Percentiles rank a stretch among this genome's conserved stretches.
Conservation (phyloP, 2,797 vertebrate genomes). For the Tragelaphus eurycerus region DNA sequence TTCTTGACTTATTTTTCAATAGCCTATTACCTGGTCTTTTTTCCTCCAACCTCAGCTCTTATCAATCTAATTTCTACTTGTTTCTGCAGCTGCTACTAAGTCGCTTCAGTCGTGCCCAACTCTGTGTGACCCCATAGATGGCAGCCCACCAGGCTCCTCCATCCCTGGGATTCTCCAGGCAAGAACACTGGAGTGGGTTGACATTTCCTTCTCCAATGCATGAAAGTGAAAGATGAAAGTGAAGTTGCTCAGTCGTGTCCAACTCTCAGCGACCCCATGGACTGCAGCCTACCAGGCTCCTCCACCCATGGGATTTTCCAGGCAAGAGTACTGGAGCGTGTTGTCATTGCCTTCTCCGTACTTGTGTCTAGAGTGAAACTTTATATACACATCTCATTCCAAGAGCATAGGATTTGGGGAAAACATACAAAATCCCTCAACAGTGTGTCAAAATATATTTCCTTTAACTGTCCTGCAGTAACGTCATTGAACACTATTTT, state of each 20-base stretch:
- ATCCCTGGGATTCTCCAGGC: too few relatives aligned
- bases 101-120: too few relatives aligned
- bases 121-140: too few relatives aligned
- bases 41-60: neutral
- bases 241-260: too few relatives aligned
- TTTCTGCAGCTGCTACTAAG: neutral
- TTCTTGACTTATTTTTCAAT: neutral
- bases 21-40: neutral
- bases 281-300: too few relatives aligned
- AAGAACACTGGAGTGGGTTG: too few relatives aligned
- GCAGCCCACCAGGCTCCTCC: too few relatives aligned
- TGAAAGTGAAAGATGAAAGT: too few relatives aligned
- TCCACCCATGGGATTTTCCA: too few relatives aligned
- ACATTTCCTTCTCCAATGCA: too few relatives aligned
- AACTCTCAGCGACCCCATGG: too few relatives aligned
- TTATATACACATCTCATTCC: neutral
- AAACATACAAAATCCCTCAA: neutral
- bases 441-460: neutral
- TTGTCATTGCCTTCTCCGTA: neutral
- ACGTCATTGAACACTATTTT: neutral
- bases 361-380: neutral
- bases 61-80: neutral
- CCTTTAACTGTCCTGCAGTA: neutral
- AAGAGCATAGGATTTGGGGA: neutral
- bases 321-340: too few relatives aligned